Evolutionary conservation across 2,113 vertebrate genomes (phyloP), one percentile per base, ranked within the genome.

Genomic region (Gallinago paraguaiae): DNA sequence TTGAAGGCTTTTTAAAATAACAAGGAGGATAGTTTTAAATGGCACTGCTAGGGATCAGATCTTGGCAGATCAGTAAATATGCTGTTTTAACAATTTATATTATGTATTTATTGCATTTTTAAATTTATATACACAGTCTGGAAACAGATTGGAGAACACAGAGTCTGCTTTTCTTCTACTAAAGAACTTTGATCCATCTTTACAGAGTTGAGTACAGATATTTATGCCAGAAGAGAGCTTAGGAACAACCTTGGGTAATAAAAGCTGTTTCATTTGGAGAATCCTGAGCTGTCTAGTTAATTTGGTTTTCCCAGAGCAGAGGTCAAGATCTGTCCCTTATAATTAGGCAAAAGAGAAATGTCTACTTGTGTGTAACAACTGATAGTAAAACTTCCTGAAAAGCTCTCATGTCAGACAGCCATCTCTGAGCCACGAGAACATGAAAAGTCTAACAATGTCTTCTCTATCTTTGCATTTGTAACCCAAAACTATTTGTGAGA

Each of bases 291-390:
- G 45, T 46, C 41, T 60, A 17, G 46, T 74, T 67, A 86, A 88
- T 78, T 28, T 94, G n/a, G 28, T 75, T 46, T 74, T 93, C 57
- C 63, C 63, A 69, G 70, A 85, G 46, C 50, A 85, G 45, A 85
- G 91, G 81, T 93, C 86, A 94, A 82, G 53, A 82, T 94, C 77
- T 92, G 45, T 76, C 74, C 65, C 79, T 91, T 94, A 76, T 27
- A 83, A 35, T 87, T 80, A 89, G 43, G 67, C 41, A 79, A 89
- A 92, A 79, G 30, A 93, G 25, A 84, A 91, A 76, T 22, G 6
- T 75, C 27, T 82, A 9, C 19, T 87, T 89, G 28, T 35, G 41
- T 46, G 37, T 24, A 92, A 87, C n/a, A 85, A 54, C 19, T 61
- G 53, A 68, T 7, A 31, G 13, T 22, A 80, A 93, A 93, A 72